Evolutionary conservation across 2,797 vertebrate species (phyloP).

Genomic region (Numenius phaeopus): DNA sequence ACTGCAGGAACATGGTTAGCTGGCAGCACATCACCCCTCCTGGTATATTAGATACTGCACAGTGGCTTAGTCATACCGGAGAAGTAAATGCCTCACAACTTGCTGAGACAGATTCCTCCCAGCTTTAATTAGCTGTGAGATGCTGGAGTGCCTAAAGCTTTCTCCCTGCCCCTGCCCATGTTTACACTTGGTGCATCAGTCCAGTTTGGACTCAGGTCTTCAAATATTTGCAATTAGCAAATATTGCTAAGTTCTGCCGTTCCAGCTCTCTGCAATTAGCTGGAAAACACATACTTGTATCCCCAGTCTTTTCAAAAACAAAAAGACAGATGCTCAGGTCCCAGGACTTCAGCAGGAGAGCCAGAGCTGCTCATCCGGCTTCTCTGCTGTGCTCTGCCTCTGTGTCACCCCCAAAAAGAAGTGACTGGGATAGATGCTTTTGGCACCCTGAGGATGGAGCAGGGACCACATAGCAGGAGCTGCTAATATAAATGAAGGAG

Average conservation of each 20-base stretch:
- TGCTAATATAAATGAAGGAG: background rate
- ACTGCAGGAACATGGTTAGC: background rate
- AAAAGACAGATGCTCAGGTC: background rate
- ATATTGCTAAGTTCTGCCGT: conserved; percentile 1
- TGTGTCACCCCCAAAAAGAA: background rate
- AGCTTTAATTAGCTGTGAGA: conserved; percentile 33
- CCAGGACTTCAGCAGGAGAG: background rate
- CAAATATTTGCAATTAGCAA: conserved; percentile 45
- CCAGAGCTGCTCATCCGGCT: background rate
- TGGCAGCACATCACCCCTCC: conserved; percentile 35
- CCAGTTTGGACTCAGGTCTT: conserved; percentile 23
- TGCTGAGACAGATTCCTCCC: conserved; percentile 57
- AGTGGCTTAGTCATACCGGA: background rate
- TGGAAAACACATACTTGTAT: background rate
- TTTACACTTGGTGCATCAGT: background rate
- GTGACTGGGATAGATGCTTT: background rate
- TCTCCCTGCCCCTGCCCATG: background rate
- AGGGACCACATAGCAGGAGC: background rate
- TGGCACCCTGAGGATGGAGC: background rate
- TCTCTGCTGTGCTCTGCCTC: background rate
- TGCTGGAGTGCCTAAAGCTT: conserved; percentile 6
- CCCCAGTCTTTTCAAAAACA: background rate
- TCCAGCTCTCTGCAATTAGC: background rate
- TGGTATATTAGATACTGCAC: background rate
- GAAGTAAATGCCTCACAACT: conserved; percentile 33